phyloP scores from a whole-genome alignment of 2,888 invertebrate genomes.

The Drosophila merina region DNA sequence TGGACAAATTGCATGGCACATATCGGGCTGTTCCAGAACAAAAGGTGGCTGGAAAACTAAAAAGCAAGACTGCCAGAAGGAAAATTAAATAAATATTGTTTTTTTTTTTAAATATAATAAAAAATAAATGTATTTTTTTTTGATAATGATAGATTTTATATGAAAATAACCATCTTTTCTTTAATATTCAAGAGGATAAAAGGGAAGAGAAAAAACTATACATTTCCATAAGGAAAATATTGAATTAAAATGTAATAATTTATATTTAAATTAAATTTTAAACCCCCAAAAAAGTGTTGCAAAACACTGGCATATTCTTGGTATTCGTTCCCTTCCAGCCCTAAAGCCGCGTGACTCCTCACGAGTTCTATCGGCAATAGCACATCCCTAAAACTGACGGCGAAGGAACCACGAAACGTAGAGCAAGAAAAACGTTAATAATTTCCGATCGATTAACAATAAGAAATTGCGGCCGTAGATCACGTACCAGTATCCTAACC shows the following conservation, averaged over 20 bases:
- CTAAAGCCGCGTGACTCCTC: not conserved
- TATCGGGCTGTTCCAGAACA: slow-evolving; percentile 85
- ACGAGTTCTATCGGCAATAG: not conserved
- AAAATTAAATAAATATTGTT: slow-evolving; percentile 18
- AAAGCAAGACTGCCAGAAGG: slow-evolving; percentile 14
- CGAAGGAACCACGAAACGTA: slow-evolving; percentile 10
- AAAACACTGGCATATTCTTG: not conserved
- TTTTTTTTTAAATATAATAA: not conserved
- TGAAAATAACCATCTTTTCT: no score
- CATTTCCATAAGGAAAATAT: not conserved
- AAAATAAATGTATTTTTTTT: slow-evolving; percentile 1
- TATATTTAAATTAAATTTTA: not conserved
- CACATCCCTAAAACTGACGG: slow-evolving; percentile 5
- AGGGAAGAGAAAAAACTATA: no score
- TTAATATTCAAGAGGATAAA: no score
- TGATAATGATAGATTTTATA: no score
- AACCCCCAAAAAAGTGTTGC: not conserved
- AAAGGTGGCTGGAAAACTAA: not conserved
- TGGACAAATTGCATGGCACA: slow-evolving; percentile 93
- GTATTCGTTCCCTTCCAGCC: not conserved
- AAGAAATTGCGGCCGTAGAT: slow-evolving; percentile 21
- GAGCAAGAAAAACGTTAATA: slow-evolving; percentile 3
- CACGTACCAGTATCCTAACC: slow-evolving; percentile 5
- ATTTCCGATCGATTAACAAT: slow-evolving; percentile 7
- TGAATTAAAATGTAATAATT: not conserved